These are phyloP conservation scores for Neolamprologus modestus DNA, from an alignment of 2,113 vertebrate species.

Conservation along the genomic window DNA sequence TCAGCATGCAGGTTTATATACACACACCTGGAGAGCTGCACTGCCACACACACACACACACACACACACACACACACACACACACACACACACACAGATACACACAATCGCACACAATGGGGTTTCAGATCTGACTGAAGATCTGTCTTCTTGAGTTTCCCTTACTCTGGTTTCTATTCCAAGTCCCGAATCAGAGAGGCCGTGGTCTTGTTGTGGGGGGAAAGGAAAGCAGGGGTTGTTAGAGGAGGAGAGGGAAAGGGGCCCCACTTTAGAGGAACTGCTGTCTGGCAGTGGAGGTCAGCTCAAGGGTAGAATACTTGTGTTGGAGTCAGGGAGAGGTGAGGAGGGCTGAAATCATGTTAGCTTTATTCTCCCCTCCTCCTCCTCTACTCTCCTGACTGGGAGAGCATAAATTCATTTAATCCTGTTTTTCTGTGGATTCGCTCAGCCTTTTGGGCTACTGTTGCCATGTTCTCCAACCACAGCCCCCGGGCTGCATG, in stretches of 20 bases:
- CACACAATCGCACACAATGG: not conserved
- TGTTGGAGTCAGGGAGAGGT: conserved; percentile 74
- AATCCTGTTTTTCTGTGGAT: conserved; percentile 77
- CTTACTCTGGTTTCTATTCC: conserved; percentile 52
- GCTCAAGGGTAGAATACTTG: conserved; percentile 77
- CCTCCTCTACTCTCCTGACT: conserved; percentile 40
- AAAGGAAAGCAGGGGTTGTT: conserved; percentile 9
- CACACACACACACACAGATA: not conserved
- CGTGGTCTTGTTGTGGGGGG: conserved; percentile 11
- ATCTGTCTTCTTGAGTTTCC: conserved; percentile 35
- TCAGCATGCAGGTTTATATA: not conserved
- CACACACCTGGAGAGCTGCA: conserved; percentile 8
- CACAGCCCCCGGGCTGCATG: conserved; percentile 57
- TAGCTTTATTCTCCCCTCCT: conserved; percentile 62
- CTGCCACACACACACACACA: not conserved
- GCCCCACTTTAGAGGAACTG: conserved; percentile 63
- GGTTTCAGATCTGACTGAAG: not conserved
- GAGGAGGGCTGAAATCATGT: conserved; percentile 75
- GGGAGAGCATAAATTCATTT: conserved; percentile 74
- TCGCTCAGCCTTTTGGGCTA: conserved; percentile 65
- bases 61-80: not conserved
- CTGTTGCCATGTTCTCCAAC: conserved; percentile 52
- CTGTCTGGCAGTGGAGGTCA: conserved; percentile 74
- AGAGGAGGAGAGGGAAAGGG: conserved; percentile 40
- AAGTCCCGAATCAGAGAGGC: conserved; percentile 51